phyloP scores from a whole-genome alignment of 2,888 invertebrate species.

The Ormia ochracea region DNA sequence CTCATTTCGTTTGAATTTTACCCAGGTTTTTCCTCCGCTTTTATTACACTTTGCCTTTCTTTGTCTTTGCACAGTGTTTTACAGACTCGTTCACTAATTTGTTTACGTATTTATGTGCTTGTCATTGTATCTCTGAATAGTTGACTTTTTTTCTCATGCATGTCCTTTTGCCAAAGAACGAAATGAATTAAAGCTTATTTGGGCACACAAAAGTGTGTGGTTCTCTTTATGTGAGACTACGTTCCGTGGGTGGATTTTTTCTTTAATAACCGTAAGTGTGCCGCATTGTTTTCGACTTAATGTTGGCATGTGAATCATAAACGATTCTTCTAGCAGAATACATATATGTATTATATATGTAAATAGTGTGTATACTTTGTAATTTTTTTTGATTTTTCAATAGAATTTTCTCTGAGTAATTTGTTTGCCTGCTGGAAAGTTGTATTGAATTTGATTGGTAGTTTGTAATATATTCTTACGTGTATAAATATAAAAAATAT shows the following conservation, averaged over 20 bases:
- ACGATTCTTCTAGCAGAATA: neutral
- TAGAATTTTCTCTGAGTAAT: neutral
- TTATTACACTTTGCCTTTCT: neutral
- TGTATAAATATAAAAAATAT: too few species aligned
- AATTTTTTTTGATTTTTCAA: too few species aligned
- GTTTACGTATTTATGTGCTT: slow-evolving; percentile 1
- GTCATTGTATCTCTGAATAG: neutral
- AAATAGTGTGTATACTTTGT: too few species aligned
- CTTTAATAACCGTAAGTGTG: neutral
- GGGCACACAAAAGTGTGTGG: neutral
- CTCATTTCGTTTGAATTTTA: slow-evolving; percentile 39
- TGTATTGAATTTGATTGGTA: too few species aligned
- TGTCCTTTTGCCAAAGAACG: slow-evolving; percentile 32
- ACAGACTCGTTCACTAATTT: slow-evolving; percentile 3
- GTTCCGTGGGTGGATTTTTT: slow-evolving; percentile 3
- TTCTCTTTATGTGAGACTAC: neutral
- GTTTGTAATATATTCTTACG: too few species aligned
- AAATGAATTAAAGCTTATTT: slow-evolving; percentile 35
- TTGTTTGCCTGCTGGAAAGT: neutral
- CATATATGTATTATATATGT: neutral
- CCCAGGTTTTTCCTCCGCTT: slow-evolving; percentile 42
- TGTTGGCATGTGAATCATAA: slow-evolving; percentile 35
- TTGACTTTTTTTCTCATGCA: neutral
- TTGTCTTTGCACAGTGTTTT: slow-evolving; percentile 1
- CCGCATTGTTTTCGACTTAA: neutral